Conservation (phyloP, 2,797 vertebrate genomes). For the Esox lucius region DNA sequence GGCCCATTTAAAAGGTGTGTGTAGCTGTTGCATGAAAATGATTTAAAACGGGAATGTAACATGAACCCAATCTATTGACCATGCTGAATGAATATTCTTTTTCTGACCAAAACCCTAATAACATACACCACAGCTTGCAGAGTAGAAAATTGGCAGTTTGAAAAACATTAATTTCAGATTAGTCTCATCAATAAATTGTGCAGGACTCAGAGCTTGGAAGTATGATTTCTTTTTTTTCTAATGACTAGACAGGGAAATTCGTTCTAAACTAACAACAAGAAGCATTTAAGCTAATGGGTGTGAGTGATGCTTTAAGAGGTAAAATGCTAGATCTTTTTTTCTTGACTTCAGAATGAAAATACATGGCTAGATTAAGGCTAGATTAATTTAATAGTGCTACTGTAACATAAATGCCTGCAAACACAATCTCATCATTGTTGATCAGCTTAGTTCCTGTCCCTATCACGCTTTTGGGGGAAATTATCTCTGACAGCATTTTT, state of each 20-base stretch:
- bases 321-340: conserved; percentile 19
- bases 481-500: conserved; percentile 68
- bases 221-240: conserved; percentile 45
- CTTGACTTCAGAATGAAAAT: neutral
- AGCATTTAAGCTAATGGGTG: conserved; percentile 41
- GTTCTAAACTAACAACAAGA: conserved; percentile 49
- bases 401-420: conserved; percentile 42
- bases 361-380: conserved; percentile 25
- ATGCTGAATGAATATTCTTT: neutral
- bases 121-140: neutral
- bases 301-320: conserved; percentile 36
- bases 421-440: conserved; percentile 55
- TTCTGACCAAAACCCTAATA: neutral
- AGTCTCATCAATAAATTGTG: conserved; percentile 80
- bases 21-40: neutral
- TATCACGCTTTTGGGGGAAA: conserved; percentile 50
- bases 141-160: neutral
- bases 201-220: conserved; percentile 43
- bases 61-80: neutral
- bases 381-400: conserved; percentile 34
- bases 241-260: conserved; percentile 55
- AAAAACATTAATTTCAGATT: conserved; percentile 14
- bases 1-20: neutral
- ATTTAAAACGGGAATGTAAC: neutral
- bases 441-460: conserved; percentile 54